Percentiles rank a stretch among this genome's conserved stretches.
phyloP scores from a whole-genome alignment of 2,797 vertebrate genomes.

The Trachops cirrhosus region DNA sequence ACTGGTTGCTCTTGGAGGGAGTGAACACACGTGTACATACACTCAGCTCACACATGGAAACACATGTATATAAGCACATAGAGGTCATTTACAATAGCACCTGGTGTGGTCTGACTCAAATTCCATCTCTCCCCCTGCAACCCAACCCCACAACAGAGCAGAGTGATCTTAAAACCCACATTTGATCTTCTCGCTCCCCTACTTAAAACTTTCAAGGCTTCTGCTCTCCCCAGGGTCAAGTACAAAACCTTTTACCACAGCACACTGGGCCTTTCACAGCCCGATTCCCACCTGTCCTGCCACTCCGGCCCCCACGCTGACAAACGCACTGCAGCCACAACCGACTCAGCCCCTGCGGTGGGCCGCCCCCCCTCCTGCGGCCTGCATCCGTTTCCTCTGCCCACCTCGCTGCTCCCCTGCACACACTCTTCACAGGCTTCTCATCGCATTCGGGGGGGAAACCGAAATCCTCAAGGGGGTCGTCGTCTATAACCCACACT shows the following conservation, averaged over 20 bases:
- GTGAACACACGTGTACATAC: neutral
- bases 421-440: neutral
- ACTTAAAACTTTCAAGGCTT: neutral
- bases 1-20: neutral
- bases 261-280: neutral
- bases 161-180: neutral
- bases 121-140: too few species aligned
- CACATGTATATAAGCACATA: fast-evolving
- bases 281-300: neutral
- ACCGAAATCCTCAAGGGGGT: neutral
- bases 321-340: neutral
- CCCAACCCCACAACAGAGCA: neutral
- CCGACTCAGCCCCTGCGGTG: neutral
- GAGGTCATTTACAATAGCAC: neutral
- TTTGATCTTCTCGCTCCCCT: neutral
- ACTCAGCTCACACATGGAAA: fast-evolving
- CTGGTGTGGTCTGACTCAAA: neutral
- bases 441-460: neutral
- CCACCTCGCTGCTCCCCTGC: neutral
- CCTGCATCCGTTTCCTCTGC: neutral
- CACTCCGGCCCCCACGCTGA: too few species aligned
- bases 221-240: neutral
- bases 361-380: neutral
- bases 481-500: neutral
- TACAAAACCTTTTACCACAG: neutral